Base-by-base conservation (phyloP, 1,140 invertebrate genomes). In the Zophobas morio region DNA sequence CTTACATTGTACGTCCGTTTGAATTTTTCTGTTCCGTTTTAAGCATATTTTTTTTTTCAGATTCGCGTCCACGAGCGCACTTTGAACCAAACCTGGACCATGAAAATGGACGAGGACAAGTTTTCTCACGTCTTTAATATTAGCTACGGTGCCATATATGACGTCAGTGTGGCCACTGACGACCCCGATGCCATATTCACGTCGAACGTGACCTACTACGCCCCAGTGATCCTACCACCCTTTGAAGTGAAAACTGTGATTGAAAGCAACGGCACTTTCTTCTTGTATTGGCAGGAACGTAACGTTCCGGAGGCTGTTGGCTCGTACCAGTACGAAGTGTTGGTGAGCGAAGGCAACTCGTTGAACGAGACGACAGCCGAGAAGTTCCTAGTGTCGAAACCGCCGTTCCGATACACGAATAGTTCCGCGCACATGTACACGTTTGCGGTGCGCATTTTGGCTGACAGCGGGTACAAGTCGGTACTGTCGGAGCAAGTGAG, bases 381-480 rank as follows among this genome's bases (percentile, higher is more conserved):
- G 80, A 84, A 82, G 74, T 90, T 85, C 46, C 82, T 83, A 6
- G 85, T 87, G 0, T 84, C 89, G 6, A 84, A 87, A 46, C 89
- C 92, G 6, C 91, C 91, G 0, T 90, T 90, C 60, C 83, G 90
- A n/a, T 88, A 91, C 57, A 87, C 86, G 3, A 88, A 90, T 40
- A 85, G 88, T 0, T 87, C 88, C 2, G 81, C 85, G 0, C 87
- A 86, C 6, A 88, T 89, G 32, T 91, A 94, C 81, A 90, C 90
- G 40, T 91, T 94, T 74, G 90, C 90, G 49, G 92, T 95, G 1
- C 85, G 90, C 47, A 83, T 91, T 0, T 86, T 90, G 20, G 91
- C 92, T 0, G 83, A 88, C 1, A 88, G 91, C 40, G 93, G 93
- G 0, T 94, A 92, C 81, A 87, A 86, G 51, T 94, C 93, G 47